These are phyloP conservation scores for Thamnophis elegans DNA, from an alignment of 2,797 vertebrate species.

Conservation along the genomic window DNA sequence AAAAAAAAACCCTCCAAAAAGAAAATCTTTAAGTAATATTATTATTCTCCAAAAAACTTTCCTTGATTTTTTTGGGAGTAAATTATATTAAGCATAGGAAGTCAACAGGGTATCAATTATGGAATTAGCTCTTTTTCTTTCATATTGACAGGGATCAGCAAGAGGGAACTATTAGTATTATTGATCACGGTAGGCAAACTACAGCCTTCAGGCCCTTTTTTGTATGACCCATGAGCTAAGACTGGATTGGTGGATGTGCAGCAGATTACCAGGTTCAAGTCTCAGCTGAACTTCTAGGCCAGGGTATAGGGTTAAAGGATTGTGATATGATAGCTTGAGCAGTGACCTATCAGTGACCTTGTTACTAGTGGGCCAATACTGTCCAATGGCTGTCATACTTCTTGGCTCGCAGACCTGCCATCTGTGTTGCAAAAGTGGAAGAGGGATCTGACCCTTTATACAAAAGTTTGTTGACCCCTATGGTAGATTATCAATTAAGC, in stretches of 20 bases:
- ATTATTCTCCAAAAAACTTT: constrained; percentile 44
- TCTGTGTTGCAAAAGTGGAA: background rate
- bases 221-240: background rate
- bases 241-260: background rate
- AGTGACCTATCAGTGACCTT: background rate
- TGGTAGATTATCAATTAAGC: background rate
- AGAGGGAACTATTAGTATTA: constrained; percentile 56
- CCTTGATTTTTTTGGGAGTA: constrained; percentile 38
- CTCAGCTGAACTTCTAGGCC: background rate
- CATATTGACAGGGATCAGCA: constrained; percentile 47
- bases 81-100: constrained; percentile 51
- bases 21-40: constrained; percentile 41
- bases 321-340: background rate
- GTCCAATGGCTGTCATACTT: background rate
- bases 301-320: background rate
- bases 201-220: background rate
- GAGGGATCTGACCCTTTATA: background rate
- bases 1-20: constrained; percentile 32
- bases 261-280: background rate
- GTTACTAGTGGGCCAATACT: background rate
- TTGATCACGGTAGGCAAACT: background rate
- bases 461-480: background rate
- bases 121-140: constrained; percentile 45
- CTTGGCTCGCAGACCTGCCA: background rate
- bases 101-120: constrained; percentile 46